Percentiles rank a stretch among this genome's conserved stretches.
These are phyloP conservation scores for Nephrocerus scutellatus DNA, from an alignment of 2,888 invertebrate species.

Conservation along the genomic window DNA sequence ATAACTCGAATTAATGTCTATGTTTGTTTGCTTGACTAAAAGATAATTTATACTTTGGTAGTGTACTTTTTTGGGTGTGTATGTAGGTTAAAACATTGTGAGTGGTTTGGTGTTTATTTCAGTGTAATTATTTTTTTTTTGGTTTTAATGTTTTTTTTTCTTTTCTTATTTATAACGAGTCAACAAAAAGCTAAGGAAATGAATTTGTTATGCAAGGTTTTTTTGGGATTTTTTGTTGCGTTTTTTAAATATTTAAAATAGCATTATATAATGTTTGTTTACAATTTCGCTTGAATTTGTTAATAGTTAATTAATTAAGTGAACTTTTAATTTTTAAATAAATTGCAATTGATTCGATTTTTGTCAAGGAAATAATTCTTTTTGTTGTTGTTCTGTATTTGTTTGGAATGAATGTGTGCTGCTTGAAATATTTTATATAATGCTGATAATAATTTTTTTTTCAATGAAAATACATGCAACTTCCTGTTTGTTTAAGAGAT, in stretches of 20 bases:
- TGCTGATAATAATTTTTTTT: neutral
- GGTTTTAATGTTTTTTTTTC: conserved; percentile 16
- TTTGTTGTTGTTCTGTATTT: conserved; percentile 20
- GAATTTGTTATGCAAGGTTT: conserved; percentile 48
- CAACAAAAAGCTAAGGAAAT: conserved; percentile 32
- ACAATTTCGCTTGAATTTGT: neutral
- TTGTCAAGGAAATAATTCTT: conserved; percentile 8
- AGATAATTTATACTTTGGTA: no score
- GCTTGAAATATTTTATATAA: conserved; percentile 1
- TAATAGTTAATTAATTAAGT: conserved; percentile 3
- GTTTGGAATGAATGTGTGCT: conserved; percentile 21
- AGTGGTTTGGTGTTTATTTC: no score
- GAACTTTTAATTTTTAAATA: neutral
- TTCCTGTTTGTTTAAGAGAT: no score
- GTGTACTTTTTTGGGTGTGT: no score
- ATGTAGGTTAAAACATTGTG: no score
- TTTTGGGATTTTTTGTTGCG: conserved; percentile 28
- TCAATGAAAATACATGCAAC: neutral
- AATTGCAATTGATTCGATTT: conserved; percentile 18
- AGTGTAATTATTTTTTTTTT: conserved; percentile 20
- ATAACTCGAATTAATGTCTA: no score
- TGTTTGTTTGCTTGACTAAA: no score
- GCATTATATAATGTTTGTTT: conserved; percentile 3
- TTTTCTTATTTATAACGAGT: conserved; percentile 19
- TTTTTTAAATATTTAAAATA: conserved; percentile 22